Base-by-base conservation (phyloP, 1,140 invertebrate genomes). In the Nasonia vitripennis region DNA sequence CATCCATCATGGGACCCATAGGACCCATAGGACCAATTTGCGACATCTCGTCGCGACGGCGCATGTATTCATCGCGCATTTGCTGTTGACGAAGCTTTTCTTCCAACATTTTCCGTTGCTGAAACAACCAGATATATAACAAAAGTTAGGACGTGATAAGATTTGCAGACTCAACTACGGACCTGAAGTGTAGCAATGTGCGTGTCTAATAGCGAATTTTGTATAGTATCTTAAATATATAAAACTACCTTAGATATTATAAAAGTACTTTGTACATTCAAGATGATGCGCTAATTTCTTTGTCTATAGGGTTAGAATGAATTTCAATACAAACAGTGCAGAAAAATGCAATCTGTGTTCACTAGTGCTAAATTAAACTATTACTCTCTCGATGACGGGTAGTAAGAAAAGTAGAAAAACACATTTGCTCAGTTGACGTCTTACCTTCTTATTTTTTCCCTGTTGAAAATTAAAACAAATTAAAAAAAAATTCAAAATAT, bases 91-190 rank as follows among this genome's bases (percentile, higher is more conserved):
- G 95, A 68, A 97, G 94, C 91, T 98, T 97, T 84, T 98, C 97
- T 90, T 98, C 98, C 73, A 98, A 96, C 85, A 98, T 94, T 90
- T 98, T 98, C 12, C 96, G 94, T 89, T 98, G 97, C 34, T 86
- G 67, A 55, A 81, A 34, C 37, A 67, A 23, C 23, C 23, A 48
- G 11, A 62, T 55, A 11, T 20, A 34, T 27, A 9, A 27, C 12
- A 20, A 45, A 79, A 27, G 14, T 70, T 70, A 81, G 14, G 45
- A 70, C 17, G 17, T 20, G 17, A n/a, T 20, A n/a, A 20, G 1
- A 62, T 62, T 62, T 62, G 20, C 20, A 62, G 17, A 62, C 5
- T n/a, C 55, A 62, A 62, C 55, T 62, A 62, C 3, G 5, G 14
- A 51, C 11, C 48, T 17, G 55, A 62, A 62, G 55, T 45, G 9